Base-by-base conservation (phyloP, 2,888 invertebrate genomes). In the Sepioteuthis lessoniana region DNA sequence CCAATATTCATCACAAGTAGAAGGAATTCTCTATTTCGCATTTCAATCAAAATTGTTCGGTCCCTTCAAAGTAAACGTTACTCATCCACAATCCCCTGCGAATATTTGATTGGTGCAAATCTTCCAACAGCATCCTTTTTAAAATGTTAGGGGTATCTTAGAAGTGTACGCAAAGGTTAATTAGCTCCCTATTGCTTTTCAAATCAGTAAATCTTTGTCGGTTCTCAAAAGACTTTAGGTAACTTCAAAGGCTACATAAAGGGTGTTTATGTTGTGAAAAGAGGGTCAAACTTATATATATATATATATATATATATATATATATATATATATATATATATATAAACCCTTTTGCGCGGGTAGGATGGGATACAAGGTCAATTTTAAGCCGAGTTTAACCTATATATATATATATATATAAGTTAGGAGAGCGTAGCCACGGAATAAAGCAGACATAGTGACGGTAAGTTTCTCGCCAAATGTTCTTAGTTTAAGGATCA, bases 51-150 rank as follows among this genome's bases (percentile, higher is more conserved):
- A 60, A 5, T 31, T 5, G 31, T 60, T 5, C 7, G 19, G 60
- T 28, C 60, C 25, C 60, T 16, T 55, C 7, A 55, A 55, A 55
- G 4, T 55, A 55, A 55, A 55, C 25, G 55, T 55, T 5, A 55
- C 25, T 55, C 25, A 55, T 1, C 21, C 7, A 25, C 25, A 55
- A 55, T 55, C 28, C 25, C 25, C 25, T 25, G 55, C 3, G 5
- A 55, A 25, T 55, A 55, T 25, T 21, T 55, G n/a, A 0, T 76
- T 3, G 60, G 10, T 60, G 10, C 31, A 31, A 76, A 31, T 1
- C 1, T n/a, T 16, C n/a, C n/a, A 10, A 0, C 10, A 16, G 19
- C 31, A n/a, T n/a, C 13, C 4, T 3, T n/a, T 35, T 10, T 0
- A 13, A 19, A 35, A 16, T 28, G 31, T 10, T 8, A 31, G 31